Evolutionary conservation across 2,113 vertebrate genomes (phyloP).

Genomic region (Vulpes lagopus): DNA sequence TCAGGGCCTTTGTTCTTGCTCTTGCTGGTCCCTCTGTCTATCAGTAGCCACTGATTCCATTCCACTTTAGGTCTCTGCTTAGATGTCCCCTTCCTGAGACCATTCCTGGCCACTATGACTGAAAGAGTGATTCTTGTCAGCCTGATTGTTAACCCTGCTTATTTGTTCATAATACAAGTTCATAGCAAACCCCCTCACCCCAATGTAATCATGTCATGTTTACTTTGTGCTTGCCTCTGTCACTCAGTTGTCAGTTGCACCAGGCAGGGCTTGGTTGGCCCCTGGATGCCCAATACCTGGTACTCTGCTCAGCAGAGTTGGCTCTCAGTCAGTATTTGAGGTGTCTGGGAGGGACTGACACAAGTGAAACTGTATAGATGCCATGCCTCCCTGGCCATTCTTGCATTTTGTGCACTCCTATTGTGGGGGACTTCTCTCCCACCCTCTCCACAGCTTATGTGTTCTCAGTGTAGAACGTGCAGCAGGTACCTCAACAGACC

Average conservation of each 20-base stretch:
- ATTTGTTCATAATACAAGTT: neutral
- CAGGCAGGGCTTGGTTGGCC: neutral
- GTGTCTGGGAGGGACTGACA: neutral
- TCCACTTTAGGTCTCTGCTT: neutral
- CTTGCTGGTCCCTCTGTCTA: neutral
- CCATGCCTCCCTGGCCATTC: neutral
- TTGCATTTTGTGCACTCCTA: neutral
- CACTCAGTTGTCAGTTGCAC: neutral
- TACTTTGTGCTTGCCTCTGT: neutral
- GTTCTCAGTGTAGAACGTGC: neutral
- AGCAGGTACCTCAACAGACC: neutral
- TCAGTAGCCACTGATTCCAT: neutral
- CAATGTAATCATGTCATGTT: accelerated
- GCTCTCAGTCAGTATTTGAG: neutral
- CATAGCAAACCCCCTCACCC: neutral
- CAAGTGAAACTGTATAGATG: neutral
- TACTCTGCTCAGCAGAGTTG: neutral
- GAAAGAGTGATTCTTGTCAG: neutral
- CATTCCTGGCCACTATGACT: neutral
- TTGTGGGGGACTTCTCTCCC: neutral
- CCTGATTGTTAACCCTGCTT: neutral
- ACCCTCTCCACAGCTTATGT: neutral
- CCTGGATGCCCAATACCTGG: neutral
- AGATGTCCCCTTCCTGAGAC: neutral
- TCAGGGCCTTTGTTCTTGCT: neutral